Conservation (phyloP, 2,797 vertebrate genomes). For the Callimico goeldii region DNA sequence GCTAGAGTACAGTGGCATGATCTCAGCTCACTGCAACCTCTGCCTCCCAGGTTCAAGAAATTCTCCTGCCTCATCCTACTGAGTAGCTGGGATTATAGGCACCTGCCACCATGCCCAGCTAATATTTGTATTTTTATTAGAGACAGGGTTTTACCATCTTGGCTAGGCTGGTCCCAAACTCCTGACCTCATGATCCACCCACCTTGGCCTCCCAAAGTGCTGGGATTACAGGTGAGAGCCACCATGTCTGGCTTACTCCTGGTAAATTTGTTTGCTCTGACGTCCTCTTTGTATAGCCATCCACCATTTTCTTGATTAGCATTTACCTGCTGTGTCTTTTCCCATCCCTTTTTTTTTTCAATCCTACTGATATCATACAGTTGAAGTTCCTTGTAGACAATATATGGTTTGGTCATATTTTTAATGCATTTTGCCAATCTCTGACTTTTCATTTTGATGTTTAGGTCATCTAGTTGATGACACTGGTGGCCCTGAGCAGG, state of each 20-base stretch:
- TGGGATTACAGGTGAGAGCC: no score
- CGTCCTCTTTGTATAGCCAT: not conserved
- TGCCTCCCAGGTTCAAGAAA: no score
- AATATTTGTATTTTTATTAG: no score
- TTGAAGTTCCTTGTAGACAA: not conserved
- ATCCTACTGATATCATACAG: not conserved
- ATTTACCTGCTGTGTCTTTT: not conserved
- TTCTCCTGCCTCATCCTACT: no score
- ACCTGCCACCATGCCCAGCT: no score
- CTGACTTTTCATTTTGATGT: not conserved
- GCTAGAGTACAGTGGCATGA: no score
- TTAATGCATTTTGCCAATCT: not conserved
- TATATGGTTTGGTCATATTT: not conserved
- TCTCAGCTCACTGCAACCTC: no score
- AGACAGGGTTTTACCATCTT: no score
- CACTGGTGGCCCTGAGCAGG: not conserved
- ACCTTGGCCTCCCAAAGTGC: no score
- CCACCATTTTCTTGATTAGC: not conserved
- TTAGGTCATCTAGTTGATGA: not conserved
- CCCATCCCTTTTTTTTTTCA: not conserved
- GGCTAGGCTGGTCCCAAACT: no score
- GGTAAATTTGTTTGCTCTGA: not conserved
- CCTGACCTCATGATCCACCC: no score
- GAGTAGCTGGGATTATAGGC: no score
- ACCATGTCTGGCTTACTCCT: not conserved